Evolutionary conservation across 1,140 invertebrate genomes (phyloP).

Genomic region (Coelopa frigida): DNA sequence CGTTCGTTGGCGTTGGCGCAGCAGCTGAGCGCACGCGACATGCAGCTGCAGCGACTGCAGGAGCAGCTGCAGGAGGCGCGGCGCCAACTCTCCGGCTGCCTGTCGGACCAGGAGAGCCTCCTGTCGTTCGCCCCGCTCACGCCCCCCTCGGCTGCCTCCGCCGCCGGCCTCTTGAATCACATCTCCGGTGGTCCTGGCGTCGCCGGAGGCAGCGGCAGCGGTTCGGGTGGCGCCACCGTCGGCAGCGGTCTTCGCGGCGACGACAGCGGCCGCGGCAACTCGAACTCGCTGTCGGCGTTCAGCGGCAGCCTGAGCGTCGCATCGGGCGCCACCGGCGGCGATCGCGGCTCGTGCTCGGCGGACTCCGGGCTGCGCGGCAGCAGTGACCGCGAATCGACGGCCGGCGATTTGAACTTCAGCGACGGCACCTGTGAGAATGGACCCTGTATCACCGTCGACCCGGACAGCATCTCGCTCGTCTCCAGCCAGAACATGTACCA

Average conservation of each 20-base stretch:
- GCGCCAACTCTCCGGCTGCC: conserved; percentile 62
- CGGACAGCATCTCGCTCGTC: conserved; percentile 41
- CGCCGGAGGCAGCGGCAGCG: conserved; percentile 46
- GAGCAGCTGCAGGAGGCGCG: conserved; percentile 74
- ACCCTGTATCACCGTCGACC: conserved; percentile 42
- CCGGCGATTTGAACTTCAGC: conserved; percentile 45
- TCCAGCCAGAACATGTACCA: conserved; percentile 66
- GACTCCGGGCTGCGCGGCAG: conserved; percentile 73
- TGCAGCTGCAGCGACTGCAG: conserved; percentile 74
- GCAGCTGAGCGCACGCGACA: conserved; percentile 76
- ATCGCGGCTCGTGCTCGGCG: conserved; percentile 78
- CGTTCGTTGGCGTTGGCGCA: conserved; percentile 75
- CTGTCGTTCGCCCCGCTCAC: conserved; percentile 51
- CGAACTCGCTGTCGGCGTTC: conserved; percentile 41
- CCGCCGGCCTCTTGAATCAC: conserved; percentile 38
- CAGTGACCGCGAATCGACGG: conserved; percentile 70
- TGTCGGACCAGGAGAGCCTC: conserved; percentile 66
- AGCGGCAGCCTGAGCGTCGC: conserved; percentile 46
- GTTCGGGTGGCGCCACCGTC: conserved; percentile 48
- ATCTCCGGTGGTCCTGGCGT: conserved; percentile 47
- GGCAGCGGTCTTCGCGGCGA: conserved; percentile 53
- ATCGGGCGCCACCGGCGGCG: conserved; percentile 51
- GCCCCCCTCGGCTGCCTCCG: conserved; percentile 38
- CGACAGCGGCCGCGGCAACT: conserved; percentile 49
- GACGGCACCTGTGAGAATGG: conserved; percentile 43